Evolutionary conservation across 2,797 vertebrate genomes (phyloP).

Genomic region (Lutra lutra): DNA sequence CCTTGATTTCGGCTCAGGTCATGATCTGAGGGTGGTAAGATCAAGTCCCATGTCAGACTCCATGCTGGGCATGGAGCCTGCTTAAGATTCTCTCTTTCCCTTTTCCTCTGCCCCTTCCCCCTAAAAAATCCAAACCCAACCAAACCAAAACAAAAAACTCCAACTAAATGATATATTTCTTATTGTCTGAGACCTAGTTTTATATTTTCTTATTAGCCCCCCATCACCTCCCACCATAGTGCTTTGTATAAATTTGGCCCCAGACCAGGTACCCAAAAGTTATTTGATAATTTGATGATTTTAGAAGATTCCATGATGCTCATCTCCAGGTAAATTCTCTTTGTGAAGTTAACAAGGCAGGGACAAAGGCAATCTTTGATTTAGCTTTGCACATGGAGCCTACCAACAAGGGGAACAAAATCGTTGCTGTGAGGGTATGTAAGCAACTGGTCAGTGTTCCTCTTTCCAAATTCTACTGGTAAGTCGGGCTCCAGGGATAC

Average conservation of each 20-base stretch:
- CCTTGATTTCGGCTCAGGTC: neutral
- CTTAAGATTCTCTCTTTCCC: neutral
- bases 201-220: neutral
- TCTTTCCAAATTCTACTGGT: neutral
- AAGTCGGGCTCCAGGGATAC: neutral
- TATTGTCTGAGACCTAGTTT: neutral
- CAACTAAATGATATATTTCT: neutral
- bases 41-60: neutral
- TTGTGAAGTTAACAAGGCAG: neutral
- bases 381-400: neutral
- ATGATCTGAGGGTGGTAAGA: neutral
- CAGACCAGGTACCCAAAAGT: neutral
- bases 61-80: neutral
- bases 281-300: neutral
- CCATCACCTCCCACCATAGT: rapidly evolving
- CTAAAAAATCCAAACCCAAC: neutral
- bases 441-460: neutral
- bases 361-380: neutral
- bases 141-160: neutral
- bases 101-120: neutral
- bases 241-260: neutral
- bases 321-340: neutral
- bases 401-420: neutral
- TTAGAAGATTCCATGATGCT: neutral
- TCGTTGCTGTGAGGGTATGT: neutral